Percentiles rank a stretch among this genome's conserved stretches.
Conservation (phyloP, 2,888 invertebrate genomes). For the Adelphocoris suturalis region DNA sequence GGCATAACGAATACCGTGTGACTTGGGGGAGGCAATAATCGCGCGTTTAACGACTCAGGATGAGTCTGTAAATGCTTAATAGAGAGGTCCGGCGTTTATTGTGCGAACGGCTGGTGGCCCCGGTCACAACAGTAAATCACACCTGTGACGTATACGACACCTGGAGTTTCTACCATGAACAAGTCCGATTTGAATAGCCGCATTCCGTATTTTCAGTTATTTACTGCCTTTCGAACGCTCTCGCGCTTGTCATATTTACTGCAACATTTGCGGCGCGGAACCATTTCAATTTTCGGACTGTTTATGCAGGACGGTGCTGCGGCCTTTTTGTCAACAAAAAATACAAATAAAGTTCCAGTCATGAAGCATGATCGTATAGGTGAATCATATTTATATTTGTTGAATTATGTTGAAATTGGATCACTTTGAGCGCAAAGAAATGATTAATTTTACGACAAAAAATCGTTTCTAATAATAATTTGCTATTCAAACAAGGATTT, state of each 20-base stretch:
- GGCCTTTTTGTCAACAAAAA: too few relatives aligned
- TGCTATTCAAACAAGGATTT: too few relatives aligned
- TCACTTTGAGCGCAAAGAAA: too few relatives aligned
- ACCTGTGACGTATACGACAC: conserved; percentile 52
- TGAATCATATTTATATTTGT: too few relatives aligned
- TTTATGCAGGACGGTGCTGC: background rate
- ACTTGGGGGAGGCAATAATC: conserved; percentile 48
- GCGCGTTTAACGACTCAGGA: conserved; percentile 51
- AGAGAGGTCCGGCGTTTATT: conserved; percentile 56
- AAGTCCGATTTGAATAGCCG: conserved; percentile 58
- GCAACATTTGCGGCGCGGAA: background rate
- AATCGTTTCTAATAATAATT: too few relatives aligned
- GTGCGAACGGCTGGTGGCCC: conserved; percentile 52
- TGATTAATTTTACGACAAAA: too few relatives aligned
- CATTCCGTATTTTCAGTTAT: conserved; percentile 61
- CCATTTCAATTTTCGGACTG: conserved; percentile 24
- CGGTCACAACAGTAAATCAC: conserved; percentile 67
- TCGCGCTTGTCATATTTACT: conserved; percentile 44
- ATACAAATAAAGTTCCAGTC: too few relatives aligned
- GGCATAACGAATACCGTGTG: conserved; percentile 42
- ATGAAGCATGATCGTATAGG: too few relatives aligned
- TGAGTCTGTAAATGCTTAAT: conserved; percentile 59
- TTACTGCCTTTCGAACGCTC: conserved; percentile 51
- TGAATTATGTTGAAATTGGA: too few relatives aligned
- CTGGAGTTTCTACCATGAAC: conserved; percentile 43